Percentiles rank a stretch among this genome's conserved stretches.
phyloP scores from a whole-genome alignment of 2,888 invertebrate genomes.

The Hydraecia micacea region DNA sequence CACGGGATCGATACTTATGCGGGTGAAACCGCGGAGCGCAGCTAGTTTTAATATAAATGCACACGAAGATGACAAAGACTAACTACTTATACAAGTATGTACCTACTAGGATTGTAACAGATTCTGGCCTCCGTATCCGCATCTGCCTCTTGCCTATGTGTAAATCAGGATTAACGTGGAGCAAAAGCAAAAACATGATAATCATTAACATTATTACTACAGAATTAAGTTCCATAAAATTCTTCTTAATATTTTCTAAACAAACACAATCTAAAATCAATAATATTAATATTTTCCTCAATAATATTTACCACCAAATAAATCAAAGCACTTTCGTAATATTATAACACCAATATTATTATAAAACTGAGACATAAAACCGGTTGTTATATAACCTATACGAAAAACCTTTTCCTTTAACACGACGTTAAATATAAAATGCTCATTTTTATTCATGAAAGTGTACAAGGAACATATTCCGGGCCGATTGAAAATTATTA shows the following conservation, averaged over 20 bases:
- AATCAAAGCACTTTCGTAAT: not conserved
- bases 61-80: not conserved
- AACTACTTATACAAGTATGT: not conserved
- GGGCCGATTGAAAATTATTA: constrained; percentile 65
- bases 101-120: not conserved
- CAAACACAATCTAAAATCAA: not conserved
- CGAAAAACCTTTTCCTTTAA: constrained; percentile 49
- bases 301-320: constrained; percentile 1
- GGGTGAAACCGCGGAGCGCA: no score
- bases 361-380: constrained; percentile 32
- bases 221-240: not conserved
- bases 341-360: constrained; percentile 8
- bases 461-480: constrained; percentile 57
- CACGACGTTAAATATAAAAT: constrained; percentile 57
- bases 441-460: constrained; percentile 63
- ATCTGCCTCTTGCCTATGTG: no score
- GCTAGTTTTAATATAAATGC: no score
- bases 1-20: no score
- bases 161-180: not conserved
- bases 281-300: constrained; percentile 1
- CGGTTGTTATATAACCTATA: constrained; percentile 36
- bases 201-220: not conserved
- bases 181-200: not conserved
- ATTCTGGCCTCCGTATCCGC: not conserved
- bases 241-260: not conserved